Evolutionary conservation across 2,113 vertebrate species (phyloP).

Genomic region (Okapia johnstoni): DNA sequence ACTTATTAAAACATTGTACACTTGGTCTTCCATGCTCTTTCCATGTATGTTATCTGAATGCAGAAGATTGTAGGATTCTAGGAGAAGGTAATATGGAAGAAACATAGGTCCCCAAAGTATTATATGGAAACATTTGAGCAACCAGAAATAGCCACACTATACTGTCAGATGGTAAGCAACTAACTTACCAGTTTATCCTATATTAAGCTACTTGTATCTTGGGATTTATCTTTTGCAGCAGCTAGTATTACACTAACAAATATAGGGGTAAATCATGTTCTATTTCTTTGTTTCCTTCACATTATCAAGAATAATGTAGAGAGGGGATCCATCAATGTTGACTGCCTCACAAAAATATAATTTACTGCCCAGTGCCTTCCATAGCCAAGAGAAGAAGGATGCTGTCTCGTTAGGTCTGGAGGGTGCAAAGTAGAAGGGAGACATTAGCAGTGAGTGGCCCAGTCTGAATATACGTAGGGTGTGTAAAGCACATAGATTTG

Average conservation of each 20-base stretch:
- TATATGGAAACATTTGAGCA: neutral
- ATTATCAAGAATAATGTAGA: neutral
- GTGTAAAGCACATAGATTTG: conserved; percentile 23
- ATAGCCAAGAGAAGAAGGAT: neutral
- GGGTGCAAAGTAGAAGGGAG: neutral
- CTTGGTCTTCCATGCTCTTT: neutral
- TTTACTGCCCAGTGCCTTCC: neutral
- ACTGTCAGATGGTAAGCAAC: neutral
- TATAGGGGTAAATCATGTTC: neutral
- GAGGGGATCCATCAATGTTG: neutral
- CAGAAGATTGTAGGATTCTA: neutral
- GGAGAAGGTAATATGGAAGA: neutral
- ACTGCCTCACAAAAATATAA: neutral
- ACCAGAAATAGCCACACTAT: neutral
- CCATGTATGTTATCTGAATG: neutral
- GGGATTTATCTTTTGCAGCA: neutral
- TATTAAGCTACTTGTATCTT: neutral
- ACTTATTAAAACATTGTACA: neutral
- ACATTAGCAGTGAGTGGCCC: neutral
- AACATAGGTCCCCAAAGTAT: neutral
- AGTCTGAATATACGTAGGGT: neutral
- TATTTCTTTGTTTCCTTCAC: neutral
- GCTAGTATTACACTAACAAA: neutral
- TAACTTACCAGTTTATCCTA: neutral
- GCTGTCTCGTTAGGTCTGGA: neutral